These are phyloP conservation scores for Synaphobranchus kaupii DNA, from an alignment of 2,797 vertebrate genomes.

Conservation along the genomic window DNA sequence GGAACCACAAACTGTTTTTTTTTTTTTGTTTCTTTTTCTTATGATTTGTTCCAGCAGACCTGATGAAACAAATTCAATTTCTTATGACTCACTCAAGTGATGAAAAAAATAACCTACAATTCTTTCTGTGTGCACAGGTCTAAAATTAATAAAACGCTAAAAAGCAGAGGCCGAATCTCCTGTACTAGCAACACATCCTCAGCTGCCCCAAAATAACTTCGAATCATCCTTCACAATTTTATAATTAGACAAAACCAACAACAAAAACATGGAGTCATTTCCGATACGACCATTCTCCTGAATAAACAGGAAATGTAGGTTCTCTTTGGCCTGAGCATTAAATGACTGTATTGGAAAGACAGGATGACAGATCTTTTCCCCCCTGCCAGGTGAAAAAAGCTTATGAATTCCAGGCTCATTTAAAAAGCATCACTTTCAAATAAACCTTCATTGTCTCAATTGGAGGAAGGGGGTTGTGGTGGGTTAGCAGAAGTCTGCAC, in stretches of 20 bases:
- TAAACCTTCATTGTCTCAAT: background rate
- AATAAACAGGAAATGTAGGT: background rate
- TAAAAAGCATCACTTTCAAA: background rate
- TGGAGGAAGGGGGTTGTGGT: no score
- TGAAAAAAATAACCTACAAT: background rate
- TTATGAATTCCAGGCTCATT: background rate
- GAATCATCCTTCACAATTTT: background rate
- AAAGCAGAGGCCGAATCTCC: background rate
- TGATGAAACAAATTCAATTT: background rate
- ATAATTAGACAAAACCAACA: background rate
- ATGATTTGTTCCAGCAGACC: background rate
- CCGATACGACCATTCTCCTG: background rate
- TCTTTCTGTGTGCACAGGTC: background rate
- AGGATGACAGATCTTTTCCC: background rate
- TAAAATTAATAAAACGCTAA: background rate
- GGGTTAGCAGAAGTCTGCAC: background rate
- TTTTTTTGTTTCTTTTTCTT: background rate
- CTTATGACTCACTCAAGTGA: background rate
- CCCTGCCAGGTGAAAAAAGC: background rate
- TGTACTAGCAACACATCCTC: no score
- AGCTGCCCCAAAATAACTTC: background rate
- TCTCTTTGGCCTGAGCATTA: background rate
- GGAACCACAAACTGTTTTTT: background rate
- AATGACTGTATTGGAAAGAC: background rate
- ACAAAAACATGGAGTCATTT: background rate